Base-by-base conservation (phyloP, 2,113 vertebrate species). In the Anguilla japonica region DNA sequence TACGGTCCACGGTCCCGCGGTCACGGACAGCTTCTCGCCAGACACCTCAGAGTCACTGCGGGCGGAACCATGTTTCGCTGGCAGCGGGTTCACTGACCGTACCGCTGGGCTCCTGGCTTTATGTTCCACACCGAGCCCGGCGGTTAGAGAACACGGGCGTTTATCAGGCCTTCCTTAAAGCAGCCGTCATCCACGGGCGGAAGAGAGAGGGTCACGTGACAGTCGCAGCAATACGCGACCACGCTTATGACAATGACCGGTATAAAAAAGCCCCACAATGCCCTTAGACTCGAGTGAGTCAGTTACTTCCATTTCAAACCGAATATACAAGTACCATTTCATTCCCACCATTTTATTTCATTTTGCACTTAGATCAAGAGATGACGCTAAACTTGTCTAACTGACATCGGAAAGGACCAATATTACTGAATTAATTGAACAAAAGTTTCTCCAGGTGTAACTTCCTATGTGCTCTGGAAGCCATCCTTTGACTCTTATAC, bases 161-260 rank as follows among this genome's bases (percentile, higher is more conserved):
- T 94, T 94, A 92, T 91, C 93, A 90, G 95, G 93, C 85, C 93
- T 93, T 92, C 95, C 95, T 94, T 94, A 95, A 80, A 92, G 93
- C 85, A 84, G 89, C 93, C 95, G 93, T 94, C 95, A 92, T 89
- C 79, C 91, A 87, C 91, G 92, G 95, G 95, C 93, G 94, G 88
- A 90, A n/a, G 40, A 80, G 39, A 80, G 40, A 20, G 39, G 22
- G 22, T 80, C 41, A 80, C 15, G 40, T 40, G 40, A 41, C 79
- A 41, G 6, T 80, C 79, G 41, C 79, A 80, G 79, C 79, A 41
- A 20, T 41, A 80, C 41, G 29, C 39, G 41, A 79, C 29, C 5
- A 41, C 5, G 40, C 11, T 79, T 16, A 79, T 22, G 71, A 78
- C 71, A 39, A 29, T 26, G 26, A 78, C 16, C 5, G 26, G 29